phyloP scores from a whole-genome alignment of 2,113 vertebrate genomes.

The Heterochromis multidens region DNA sequence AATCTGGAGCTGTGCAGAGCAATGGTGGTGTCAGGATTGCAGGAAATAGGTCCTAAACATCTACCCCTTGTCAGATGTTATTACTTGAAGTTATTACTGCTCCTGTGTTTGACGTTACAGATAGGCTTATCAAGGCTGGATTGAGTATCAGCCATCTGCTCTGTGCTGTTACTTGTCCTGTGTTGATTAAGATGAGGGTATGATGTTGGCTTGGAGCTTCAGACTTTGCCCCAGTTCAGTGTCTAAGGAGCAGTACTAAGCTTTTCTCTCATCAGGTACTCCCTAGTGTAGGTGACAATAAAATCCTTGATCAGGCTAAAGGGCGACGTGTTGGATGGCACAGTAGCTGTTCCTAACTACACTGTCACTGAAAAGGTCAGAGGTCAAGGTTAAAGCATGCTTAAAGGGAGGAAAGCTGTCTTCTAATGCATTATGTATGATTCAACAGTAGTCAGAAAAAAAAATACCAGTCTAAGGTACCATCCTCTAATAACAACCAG shows the following conservation, averaged over 20 bases:
- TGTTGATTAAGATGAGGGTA: constrained; percentile 23
- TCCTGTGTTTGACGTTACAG: neutral
- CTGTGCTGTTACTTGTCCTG: constrained; percentile 10
- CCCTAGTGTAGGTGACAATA: neutral
- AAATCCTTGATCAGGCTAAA: neutral
- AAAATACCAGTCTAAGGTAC: neutral
- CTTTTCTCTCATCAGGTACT: neutral
- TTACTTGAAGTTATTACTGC: neutral
- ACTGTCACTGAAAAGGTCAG: neutral
- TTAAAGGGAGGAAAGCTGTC: neutral
- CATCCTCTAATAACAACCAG: neutral
- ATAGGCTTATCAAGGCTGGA: constrained; percentile 37
- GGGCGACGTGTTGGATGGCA: neutral
- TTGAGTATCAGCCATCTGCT: constrained; percentile 5
- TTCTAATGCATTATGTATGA: neutral
- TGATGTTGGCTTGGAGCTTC: constrained; percentile 36
- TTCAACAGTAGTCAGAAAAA: neutral
- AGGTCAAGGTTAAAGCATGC: neutral
- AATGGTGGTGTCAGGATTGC: neutral
- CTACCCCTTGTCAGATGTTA: neutral
- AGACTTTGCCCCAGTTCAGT: constrained; percentile 56
- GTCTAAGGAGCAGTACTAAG: neutral
- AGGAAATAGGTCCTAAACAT: neutral
- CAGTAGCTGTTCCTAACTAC: neutral
- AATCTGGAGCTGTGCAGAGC: neutral